Base-by-base conservation (phyloP, 2,113 vertebrate genomes). In the Monopterus albus region DNA sequence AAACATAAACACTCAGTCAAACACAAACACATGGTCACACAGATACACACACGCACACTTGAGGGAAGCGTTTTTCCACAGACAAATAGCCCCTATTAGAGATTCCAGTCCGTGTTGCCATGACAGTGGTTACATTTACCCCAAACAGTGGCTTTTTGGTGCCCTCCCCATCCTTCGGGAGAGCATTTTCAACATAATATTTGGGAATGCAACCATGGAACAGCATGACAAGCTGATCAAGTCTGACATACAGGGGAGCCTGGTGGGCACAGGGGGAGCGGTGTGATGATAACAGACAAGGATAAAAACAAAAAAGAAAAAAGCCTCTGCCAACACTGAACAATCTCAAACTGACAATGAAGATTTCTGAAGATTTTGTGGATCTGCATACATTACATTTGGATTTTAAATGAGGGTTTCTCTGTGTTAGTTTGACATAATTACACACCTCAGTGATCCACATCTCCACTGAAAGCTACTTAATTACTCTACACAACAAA, bases 41-140 rank as follows among this genome's bases (percentile, higher is more conserved):
- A 51, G 51, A 49, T 47, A 72, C 72, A 52, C 51, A 53, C 49
- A 78, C 46, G 78, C 45, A 63, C 62, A 63, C 52, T 52, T 67
- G 50, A 67, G 74, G 33, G 82, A 28, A 46, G 69, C 55, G 60
- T 83, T 91, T n/a, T 88, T 83, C 85, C 74, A 75, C 42, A 71
- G 78, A 84, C 78, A 86, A 87, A 89, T 29, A 76, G 60, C 50
- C 68, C 21, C 74, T 82, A 88, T 91, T 86, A 88, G 69, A 89
- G 77, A 91, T 87, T 91, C 83, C 88, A 89, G 67, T 57, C 61
- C 59, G 58, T 68, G 91, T 92, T 91, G 78, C 89, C 81, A 91
- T 88, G 90, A 74, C 75, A 84, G 89, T 81, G 58, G 68, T 88
- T 86, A 84, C 81, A 91, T 91, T 92, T 80, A 88, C 61, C 65